A percentile compares a stretch with the other conserved stretches of the same genome.
Conservation (phyloP, 2,888 invertebrate genomes). For the Crocallis elinguaria region DNA sequence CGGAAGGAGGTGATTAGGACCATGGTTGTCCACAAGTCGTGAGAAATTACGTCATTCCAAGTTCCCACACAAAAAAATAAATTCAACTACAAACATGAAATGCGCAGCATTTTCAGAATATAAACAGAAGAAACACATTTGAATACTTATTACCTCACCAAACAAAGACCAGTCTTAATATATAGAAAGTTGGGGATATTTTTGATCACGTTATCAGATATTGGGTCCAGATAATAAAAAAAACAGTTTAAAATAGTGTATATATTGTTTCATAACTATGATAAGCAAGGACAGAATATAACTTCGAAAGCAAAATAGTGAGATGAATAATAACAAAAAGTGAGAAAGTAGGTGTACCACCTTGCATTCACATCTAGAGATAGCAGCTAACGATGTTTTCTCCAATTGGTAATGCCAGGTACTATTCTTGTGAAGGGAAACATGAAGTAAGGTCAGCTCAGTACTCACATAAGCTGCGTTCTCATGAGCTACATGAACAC, state of each 20-base stretch:
- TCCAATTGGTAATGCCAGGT: constrained; percentile 12
- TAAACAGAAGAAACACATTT: too few relatives aligned
- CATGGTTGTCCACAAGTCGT: too few relatives aligned
- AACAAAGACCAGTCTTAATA: too few relatives aligned
- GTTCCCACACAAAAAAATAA: too few relatives aligned
- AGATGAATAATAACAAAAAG: background rate
- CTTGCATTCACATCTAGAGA: constrained; percentile 78
- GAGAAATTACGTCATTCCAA: too few relatives aligned
- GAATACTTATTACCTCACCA: too few relatives aligned
- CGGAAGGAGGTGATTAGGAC: too few relatives aligned
- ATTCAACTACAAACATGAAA: too few relatives aligned
- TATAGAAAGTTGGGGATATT: too few relatives aligned
- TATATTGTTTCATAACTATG: background rate
- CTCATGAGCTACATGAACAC: background rate
- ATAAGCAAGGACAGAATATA: constrained; percentile 4
- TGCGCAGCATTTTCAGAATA: too few relatives aligned
- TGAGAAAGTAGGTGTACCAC: constrained; percentile 33
- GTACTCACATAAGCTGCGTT: background rate
- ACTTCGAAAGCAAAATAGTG: constrained; percentile 5
- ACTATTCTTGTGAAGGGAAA: background rate
- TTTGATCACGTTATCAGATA: too few relatives aligned
- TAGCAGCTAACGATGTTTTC: constrained; percentile 72
- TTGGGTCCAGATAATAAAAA: background rate
- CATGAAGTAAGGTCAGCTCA: constrained; percentile 2
- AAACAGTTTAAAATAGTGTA: background rate